Evolutionary conservation across 2,113 vertebrate genomes (phyloP).

Genomic region (Crocuta crocuta): DNA sequence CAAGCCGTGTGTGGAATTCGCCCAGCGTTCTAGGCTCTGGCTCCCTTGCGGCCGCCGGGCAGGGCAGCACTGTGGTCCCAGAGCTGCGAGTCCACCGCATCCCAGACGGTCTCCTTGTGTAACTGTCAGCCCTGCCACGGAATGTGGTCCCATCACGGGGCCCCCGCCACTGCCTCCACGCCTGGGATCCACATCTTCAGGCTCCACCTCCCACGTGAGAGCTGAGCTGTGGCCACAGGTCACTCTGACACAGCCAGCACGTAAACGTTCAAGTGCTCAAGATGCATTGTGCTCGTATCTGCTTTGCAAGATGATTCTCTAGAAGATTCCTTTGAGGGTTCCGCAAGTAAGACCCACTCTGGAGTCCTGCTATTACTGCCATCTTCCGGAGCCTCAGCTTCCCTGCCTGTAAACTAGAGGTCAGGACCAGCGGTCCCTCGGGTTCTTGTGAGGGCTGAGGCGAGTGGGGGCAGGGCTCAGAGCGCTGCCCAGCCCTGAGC

Average conservation of each 20-base stretch:
- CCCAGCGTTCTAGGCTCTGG: rapidly evolving
- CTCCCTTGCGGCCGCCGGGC: rapidly evolving
- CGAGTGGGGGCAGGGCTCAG: rapidly evolving
- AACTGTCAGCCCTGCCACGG: rapidly evolving
- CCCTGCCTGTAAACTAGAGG: rapidly evolving
- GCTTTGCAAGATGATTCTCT: no score
- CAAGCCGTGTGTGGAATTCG: background rate
- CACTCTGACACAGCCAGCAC: background rate
- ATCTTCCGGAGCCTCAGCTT: background rate
- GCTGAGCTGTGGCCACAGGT: rapidly evolving
- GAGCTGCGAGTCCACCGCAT: rapidly evolving
- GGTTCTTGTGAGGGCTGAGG: rapidly evolving
- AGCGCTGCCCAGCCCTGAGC: background rate
- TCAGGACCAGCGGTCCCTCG: rapidly evolving
- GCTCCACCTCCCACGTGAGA: background rate
- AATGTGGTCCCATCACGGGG: rapidly evolving
- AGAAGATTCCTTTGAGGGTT: background rate
- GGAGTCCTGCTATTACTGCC: rapidly evolving
- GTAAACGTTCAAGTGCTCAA: rapidly evolving
- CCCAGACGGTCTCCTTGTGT: background rate
- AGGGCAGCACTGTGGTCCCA: no score
- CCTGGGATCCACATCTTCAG: background rate
- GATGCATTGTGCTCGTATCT: rapidly evolving
- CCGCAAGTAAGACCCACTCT: rapidly evolving
- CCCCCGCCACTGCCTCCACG: rapidly evolving